A percentile compares a stretch with the other conserved stretches of the same genome.
Evolutionary conservation across 2,888 invertebrate genomes (phyloP).

Genomic region (Sialis lutaria): DNA sequence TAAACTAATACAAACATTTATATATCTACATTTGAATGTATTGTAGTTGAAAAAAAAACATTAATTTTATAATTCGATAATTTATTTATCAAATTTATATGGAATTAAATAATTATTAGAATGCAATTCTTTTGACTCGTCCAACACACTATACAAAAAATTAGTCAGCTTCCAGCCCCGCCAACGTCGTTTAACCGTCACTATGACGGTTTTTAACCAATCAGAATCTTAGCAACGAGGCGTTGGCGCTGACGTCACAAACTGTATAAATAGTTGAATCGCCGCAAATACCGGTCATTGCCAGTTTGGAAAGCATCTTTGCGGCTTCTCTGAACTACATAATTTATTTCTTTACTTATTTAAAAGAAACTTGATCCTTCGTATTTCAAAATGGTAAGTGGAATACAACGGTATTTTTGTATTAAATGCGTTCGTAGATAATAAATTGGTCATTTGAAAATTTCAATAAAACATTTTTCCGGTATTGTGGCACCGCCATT

Average conservation of each 20-base stretch:
- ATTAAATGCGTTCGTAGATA: background rate
- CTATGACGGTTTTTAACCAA: slow-evolving; percentile 23
- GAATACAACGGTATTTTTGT: background rate
- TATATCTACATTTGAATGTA: too few species aligned
- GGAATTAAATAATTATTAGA: too few species aligned
- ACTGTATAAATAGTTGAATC: slow-evolving; percentile 36
- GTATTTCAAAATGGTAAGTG: slow-evolving; percentile 19
- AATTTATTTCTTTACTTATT: slow-evolving; percentile 12
- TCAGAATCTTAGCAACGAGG: slow-evolving; percentile 23
- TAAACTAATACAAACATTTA: too few species aligned
- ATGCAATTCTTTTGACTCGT: too few species aligned
- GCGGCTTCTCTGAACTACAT: slow-evolving; percentile 40
- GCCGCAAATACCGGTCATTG: slow-evolving; percentile 30
- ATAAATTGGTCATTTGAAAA: background rate
- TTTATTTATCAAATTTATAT: too few species aligned
- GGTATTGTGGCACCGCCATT: slow-evolving; percentile 8
- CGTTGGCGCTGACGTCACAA: slow-evolving; percentile 32
- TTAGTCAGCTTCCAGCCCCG: too few species aligned
- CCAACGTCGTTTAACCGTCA: too few species aligned
- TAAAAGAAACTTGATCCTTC: slow-evolving; percentile 12
- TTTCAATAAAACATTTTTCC: slow-evolving; percentile 8
- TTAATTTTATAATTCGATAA: too few species aligned
- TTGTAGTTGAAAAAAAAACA: too few species aligned
- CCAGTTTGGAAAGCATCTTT: slow-evolving; percentile 54
- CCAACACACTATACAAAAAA: too few species aligned